Base-by-base conservation (phyloP, 2,113 vertebrate genomes). In the Guaruba guarouba region DNA sequence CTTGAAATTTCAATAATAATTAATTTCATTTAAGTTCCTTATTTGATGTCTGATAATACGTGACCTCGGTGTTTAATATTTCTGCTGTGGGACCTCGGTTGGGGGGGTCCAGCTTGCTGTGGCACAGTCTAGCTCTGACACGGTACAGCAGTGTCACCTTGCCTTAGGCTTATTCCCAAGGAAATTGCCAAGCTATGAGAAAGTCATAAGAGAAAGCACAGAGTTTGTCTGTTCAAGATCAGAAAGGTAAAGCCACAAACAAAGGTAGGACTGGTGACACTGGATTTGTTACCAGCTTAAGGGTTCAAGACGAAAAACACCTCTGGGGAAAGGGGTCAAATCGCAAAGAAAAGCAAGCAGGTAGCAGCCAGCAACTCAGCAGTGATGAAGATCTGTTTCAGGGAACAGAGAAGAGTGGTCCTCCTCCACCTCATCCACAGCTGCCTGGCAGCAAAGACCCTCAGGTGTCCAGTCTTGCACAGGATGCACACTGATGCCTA, bases 401-500 rank as follows among this genome's bases (percentile, higher is more conserved):
- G 52, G 11, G 13, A 62, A 11, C 10, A 85, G 81, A 35, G 23
- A 41, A 54, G 8, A 18, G 11, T n/a, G 13, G 27, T 27, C 19
- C 35, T 82, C 20, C 51, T 55, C 66, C 46, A 76, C 9, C 24
- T 62, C 44, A 55, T 18, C 61, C 57, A 48, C 49, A 86, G 54
- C 24, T 73, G 20, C 62, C 52, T 37, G 52, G 29, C 46, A 64
- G 67, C 66, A 75, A 67, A 67, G 35, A 11, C 33, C 41, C 49
- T 17, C 15, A 35, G 29, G n/a, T 10, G 6, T 75, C 25, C 52
- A 55, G 20, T 1, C 7, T 4, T 15, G 39, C 78, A 68, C 12
- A 22, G 62, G 51, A 71, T 2, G 1, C 24, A 46, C 11, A 31
- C 0, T 0, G 3, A 28, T 11, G 13, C n/a, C 24, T 6, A 37